Percentiles rank a stretch among this genome's conserved stretches.
phyloP scores from a whole-genome alignment of 2,113 vertebrate species.

The Gasterosteus nipponicus region DNA sequence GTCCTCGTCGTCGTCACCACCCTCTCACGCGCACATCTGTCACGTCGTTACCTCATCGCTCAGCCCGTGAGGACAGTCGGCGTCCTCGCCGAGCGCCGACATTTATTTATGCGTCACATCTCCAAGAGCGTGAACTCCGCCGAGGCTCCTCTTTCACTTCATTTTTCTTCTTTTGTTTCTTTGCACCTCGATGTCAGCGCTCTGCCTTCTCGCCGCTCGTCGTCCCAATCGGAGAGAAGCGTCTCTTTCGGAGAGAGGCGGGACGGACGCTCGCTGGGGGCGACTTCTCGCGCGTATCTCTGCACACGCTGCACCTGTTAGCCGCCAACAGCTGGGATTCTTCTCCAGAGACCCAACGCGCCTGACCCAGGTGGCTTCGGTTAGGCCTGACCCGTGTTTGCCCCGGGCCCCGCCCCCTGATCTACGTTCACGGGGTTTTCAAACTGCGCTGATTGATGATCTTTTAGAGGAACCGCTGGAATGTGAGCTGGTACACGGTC shows the following conservation, averaged over 20 bases:
- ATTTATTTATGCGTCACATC: not conserved
- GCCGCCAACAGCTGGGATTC: conserved; percentile 33
- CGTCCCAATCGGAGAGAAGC: not conserved
- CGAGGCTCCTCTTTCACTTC: not conserved
- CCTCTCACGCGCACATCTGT: not conserved
- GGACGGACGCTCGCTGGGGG: no score
- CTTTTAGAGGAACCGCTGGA: not conserved
- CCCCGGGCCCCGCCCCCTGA: not conserved
- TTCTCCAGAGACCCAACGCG: not conserved
- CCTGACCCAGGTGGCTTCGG: not conserved
- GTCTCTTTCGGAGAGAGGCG: no score
- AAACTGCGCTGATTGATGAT: not conserved
- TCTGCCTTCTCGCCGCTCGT: not conserved
- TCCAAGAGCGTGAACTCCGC: not conserved
- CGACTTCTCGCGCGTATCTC: not conserved
- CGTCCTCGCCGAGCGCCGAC: not conserved
- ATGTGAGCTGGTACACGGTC: not conserved
- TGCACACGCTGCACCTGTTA: conserved; percentile 29
- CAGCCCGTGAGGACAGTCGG: not conserved
- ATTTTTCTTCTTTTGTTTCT: conserved; percentile 1
- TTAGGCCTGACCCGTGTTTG: conserved; percentile 9
- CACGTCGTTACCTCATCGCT: conserved; percentile 27
- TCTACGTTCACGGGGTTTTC: not conserved
- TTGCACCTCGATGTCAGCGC: not conserved
- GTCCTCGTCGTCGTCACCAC: not conserved